These are phyloP conservation scores for Rhinatrema bivittatum DNA, from an alignment of 2,797 vertebrate species.

Conservation along the genomic window DNA sequence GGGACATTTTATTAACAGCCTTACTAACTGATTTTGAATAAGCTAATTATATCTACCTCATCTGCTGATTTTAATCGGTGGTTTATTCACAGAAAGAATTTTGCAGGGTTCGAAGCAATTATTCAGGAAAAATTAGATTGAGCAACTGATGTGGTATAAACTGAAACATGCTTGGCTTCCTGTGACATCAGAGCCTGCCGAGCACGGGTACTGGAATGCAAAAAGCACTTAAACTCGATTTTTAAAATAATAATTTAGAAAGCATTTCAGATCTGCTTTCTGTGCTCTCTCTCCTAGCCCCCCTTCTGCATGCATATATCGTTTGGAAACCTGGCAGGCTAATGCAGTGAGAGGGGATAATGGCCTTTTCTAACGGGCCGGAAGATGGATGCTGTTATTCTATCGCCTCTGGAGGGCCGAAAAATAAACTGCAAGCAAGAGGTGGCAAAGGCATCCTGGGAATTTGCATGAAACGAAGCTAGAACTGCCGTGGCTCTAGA, in stretches of 20 bases:
- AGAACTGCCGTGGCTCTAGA: background rate
- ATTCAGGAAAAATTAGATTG: conserved; percentile 26
- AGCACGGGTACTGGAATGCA: background rate
- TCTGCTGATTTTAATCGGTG: conserved; percentile 17
- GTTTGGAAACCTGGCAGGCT: background rate
- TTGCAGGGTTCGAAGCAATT: conserved; percentile 16
- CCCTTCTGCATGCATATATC: rapidly evolving
- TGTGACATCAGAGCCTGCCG: background rate
- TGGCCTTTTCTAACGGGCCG: background rate
- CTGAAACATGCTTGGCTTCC: conserved; percentile 14
- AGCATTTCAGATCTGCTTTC: background rate
- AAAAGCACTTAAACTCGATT: background rate
- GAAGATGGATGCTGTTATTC: background rate
- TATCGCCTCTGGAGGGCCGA: background rate
- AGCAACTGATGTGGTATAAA: conserved; percentile 6
- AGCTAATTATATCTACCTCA: conserved; percentile 23
- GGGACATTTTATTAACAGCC: conserved; percentile 11
- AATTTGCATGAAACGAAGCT: background rate
- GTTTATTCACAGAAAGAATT: conserved; percentile 22
- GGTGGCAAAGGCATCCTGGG: background rate
- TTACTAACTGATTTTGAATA: conserved; percentile 20
- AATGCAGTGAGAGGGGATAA: background rate
- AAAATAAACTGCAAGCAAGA: conserved; percentile 1
- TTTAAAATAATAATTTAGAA: rapidly evolving
- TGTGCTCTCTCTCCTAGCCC: background rate